These are phyloP conservation scores for Cyclina sinensis DNA, from an alignment of 1,140 invertebrate species.

Conservation along the genomic window DNA sequence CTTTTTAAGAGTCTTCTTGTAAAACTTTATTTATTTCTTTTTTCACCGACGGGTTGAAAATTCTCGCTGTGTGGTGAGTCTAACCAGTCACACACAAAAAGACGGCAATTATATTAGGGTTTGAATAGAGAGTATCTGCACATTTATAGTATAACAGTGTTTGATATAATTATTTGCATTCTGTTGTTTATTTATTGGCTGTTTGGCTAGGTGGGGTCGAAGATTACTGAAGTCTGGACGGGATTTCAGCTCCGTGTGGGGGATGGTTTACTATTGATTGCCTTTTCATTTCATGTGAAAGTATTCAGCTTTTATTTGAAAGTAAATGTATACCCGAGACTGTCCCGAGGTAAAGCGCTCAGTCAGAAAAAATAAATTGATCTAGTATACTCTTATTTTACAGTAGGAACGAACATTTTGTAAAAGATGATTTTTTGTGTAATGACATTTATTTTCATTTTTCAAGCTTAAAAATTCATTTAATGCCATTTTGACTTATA, in stretches of 20 bases:
- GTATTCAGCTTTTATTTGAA: not conserved
- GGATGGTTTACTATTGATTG: slow-evolving; percentile 46
- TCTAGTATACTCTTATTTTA: too few species aligned
- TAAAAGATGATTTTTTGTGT: too few species aligned
- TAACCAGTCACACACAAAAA: slow-evolving; percentile 22
- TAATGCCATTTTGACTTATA: too few species aligned
- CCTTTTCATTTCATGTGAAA: slow-evolving; percentile 41
- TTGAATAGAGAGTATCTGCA: not conserved
- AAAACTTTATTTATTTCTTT: not conserved
- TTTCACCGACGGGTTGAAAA: not conserved
- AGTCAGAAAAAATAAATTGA: too few species aligned
- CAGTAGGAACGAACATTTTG: too few species aligned
- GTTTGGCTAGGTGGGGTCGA: slow-evolving; percentile 42
- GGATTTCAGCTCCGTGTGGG: slow-evolving; percentile 45
- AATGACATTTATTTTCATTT: too few species aligned
- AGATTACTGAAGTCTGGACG: slow-evolving; percentile 27
- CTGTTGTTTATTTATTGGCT: slow-evolving; percentile 62
- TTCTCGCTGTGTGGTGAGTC: slow-evolving; percentile 36
- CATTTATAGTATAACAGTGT: not conserved
- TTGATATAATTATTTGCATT: slow-evolving; percentile 61
- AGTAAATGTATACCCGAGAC: not conserved
- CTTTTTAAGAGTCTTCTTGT: not conserved
- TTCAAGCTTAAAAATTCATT: too few species aligned
- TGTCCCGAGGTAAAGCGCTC: not conserved
- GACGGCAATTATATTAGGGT: slow-evolving; percentile 6